These are phyloP conservation scores for Mastacembelus armatus DNA, from an alignment of 2,797 vertebrate species.

Conservation along the genomic window DNA sequence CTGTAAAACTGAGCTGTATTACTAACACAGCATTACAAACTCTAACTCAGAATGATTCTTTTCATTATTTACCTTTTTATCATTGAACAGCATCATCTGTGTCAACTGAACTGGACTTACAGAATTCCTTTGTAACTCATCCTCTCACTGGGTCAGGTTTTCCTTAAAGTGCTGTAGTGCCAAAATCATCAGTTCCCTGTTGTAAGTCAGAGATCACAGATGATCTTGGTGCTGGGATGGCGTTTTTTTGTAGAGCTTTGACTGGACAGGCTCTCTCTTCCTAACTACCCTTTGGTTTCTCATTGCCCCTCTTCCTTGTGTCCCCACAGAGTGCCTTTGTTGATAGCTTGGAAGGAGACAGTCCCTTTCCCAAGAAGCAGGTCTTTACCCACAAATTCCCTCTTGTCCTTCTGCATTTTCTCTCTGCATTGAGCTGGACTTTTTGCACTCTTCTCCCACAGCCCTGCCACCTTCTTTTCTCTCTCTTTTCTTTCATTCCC, in stretches of 20 bases:
- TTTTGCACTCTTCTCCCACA: constrained; percentile 64
- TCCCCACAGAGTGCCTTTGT: constrained; percentile 91
- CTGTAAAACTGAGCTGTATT: constrained; percentile 2
- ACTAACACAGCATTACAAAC: constrained; percentile 22
- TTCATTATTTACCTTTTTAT: constrained; percentile 13
- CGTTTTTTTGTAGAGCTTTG: constrained; percentile 30
- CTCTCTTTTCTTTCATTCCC: neutral
- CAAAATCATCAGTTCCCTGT: constrained; percentile 58
- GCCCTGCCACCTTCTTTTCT: constrained; percentile 29
- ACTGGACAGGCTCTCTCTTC: constrained; percentile 36
- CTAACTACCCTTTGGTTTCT: constrained; percentile 72
- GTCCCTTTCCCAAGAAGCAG: constrained; percentile 90
- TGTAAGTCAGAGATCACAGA: constrained; percentile 55
- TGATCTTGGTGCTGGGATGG: constrained; percentile 48
- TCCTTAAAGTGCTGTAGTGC: constrained; percentile 28
- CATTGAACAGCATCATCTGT: constrained; percentile 13
- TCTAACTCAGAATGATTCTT: constrained; percentile 18
- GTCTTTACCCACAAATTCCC: constrained; percentile 85
- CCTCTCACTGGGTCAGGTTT: constrained; percentile 48
- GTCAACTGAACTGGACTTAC: constrained; percentile 15
- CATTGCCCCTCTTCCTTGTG: constrained; percentile 85
- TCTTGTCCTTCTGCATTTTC: constrained; percentile 75
- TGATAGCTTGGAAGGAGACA: constrained; percentile 92
- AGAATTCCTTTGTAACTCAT: constrained; percentile 23
- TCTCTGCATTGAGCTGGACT: constrained; percentile 80